Percentiles rank a stretch among this genome's conserved stretches.
Evolutionary conservation across 2,888 invertebrate species (phyloP).

Genomic region (Drosophila lacicola): DNA sequence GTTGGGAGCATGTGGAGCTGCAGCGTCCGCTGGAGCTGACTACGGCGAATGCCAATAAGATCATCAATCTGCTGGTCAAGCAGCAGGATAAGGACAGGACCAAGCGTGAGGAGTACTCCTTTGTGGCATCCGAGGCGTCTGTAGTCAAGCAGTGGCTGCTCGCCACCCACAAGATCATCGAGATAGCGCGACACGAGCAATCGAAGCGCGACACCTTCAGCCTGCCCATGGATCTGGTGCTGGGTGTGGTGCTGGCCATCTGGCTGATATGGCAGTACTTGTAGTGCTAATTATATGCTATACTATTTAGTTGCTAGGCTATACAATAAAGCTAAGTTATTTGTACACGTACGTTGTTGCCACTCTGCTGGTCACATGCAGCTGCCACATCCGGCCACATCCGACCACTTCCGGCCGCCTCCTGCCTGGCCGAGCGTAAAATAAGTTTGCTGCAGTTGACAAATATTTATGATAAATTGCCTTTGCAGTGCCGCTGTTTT

Average conservation of each 20-base stretch:
- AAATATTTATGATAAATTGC: conserved; percentile 83
- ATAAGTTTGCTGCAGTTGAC: conserved; percentile 78
- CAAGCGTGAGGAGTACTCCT: conserved; percentile 79
- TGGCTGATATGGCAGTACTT: conserved; percentile 83
- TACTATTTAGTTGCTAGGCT: conserved; percentile 38
- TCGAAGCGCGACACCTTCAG: conserved; percentile 72
- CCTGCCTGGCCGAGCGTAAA: conserved; percentile 71
- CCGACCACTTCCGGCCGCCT: conserved; percentile 16
- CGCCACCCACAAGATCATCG: conserved; percentile 77
- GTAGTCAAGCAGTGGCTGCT: conserved; percentile 82
- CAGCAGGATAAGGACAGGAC: conserved; percentile 53
- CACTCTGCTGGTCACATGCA: conserved; percentile 27
- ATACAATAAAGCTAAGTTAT: conserved; percentile 52
- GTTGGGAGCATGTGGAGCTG: conserved; percentile 81
- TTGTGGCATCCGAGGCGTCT: conserved; percentile 75
- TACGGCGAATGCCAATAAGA: conserved; percentile 75
- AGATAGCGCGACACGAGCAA: conserved; percentile 72
- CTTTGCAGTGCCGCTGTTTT: conserved; percentile 50
- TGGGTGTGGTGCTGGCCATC: conserved; percentile 74
- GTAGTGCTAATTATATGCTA: conserved; percentile 47
- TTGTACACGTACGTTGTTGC: conserved; percentile 21
- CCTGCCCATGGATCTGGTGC: conserved; percentile 82
- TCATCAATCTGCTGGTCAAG: conserved; percentile 72
- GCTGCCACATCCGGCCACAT: conserved; percentile 20
- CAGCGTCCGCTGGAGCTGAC: conserved; percentile 65